Base-by-base conservation (phyloP, 1,140 invertebrate genomes). In the Penaeus indicus region DNA sequence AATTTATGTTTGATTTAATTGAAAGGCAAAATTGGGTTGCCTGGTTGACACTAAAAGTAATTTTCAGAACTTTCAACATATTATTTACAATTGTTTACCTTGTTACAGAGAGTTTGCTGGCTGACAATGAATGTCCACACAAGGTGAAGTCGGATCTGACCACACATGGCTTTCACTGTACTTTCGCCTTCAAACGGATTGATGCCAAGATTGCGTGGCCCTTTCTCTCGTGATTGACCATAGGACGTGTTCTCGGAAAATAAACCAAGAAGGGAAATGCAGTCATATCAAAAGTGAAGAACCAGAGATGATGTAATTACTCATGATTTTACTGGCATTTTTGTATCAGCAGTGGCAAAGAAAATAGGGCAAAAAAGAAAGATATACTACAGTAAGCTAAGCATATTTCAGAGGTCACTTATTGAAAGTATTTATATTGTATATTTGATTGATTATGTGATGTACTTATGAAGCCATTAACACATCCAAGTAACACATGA, bases 191-290 rank as follows among this genome's bases (percentile, higher is more conserved):
- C 93, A 98, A 99, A 93, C 94, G 98, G 77, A 97, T 97, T 92
- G 98, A 98, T 92, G 97, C 97, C 22, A 98, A 98, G 94, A 99
- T 99, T 91, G 97, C 98, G 77, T 99, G 98, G 98, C 98, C 98
- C 77, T 91, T 92, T 32, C 78, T 91, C 63, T 84, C 87, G 22
- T 88, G 82, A 88, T 84, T 22, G n/a, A 54, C 47, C 47, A 54
- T 13, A 0, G 8, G 47, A 13, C 47, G 47, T 13, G 47, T 7
- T 54, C 47, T 54, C 47, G 8, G 47, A 13, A 13, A 54, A 54
- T 10, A 13, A 54, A 54, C 47, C 47, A 54, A 54, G 47, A 54
- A 54, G 47, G 47, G 47, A 54, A 13, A 54, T 54, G 47, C 47
- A 54, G 47, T 54, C 47, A 54, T 54, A 54, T 54, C 47, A 54